Evolutionary conservation across 2,888 invertebrate species (phyloP).

Genomic region (Polydesmus complanatus): DNA sequence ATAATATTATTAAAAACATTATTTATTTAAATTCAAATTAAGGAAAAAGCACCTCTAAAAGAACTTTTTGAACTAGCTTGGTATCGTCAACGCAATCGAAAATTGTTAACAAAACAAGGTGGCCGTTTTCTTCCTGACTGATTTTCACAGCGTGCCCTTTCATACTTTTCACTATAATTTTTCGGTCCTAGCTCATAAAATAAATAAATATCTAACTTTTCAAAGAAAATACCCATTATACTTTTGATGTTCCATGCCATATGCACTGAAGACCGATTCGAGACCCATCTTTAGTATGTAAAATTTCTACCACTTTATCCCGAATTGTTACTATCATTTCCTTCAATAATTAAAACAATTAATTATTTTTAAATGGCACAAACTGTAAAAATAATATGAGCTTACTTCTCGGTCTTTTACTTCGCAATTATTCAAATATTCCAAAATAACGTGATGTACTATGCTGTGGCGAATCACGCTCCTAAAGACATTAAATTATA

Average conservation of each 20-base stretch:
- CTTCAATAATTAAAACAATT: slow-evolving; percentile 20
- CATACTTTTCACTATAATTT: slow-evolving; percentile 66
- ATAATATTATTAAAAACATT: slow-evolving; percentile 4
- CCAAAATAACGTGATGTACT: slow-evolving; percentile 64
- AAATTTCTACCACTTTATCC: slow-evolving; percentile 48
- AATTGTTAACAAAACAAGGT: slow-evolving; percentile 62
- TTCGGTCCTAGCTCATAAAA: slow-evolving; percentile 39
- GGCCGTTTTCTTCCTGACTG: slow-evolving; percentile 74
- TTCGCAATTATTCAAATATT: slow-evolving; percentile 59
- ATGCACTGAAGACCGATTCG: slow-evolving; percentile 68
- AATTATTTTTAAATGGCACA: background rate
- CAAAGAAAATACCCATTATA: slow-evolving; percentile 23
- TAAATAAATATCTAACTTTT: background rate
- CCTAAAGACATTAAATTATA: slow-evolving; percentile 24
- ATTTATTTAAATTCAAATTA: background rate
- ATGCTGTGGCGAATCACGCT: slow-evolving; percentile 41
- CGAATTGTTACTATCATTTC: slow-evolving; percentile 63
- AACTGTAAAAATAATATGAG: no score
- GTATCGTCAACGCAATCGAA: slow-evolving; percentile 88
- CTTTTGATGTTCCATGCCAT: slow-evolving; percentile 57
- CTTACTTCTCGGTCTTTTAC: slow-evolving; percentile 29
- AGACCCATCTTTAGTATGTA: slow-evolving; percentile 68
- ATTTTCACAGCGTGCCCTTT: slow-evolving; percentile 70
- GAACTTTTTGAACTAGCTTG: slow-evolving; percentile 66
- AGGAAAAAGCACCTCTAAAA: slow-evolving; percentile 31